Evolutionary conservation across 2,888 invertebrate genomes (phyloP), one percentile per base, ranked within the genome.

Genomic region (Hoplodrina blanda): DNA sequence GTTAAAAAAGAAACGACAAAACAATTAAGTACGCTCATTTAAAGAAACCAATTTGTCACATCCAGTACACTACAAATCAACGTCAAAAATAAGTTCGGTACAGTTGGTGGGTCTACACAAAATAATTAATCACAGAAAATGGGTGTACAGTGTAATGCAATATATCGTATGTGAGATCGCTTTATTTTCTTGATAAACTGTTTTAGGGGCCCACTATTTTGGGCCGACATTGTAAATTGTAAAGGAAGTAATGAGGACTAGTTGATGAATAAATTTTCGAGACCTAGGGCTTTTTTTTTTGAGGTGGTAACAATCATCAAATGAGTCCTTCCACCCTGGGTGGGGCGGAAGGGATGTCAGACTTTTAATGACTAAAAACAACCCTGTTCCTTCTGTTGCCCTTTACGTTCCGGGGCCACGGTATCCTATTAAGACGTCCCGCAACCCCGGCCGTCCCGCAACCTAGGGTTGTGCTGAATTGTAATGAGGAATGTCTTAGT

Each of bases 141-240:
- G 66, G 57, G 54, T 54, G 59, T 69, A 67, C 11, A 63, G 49
- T 57, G 25, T 60, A 70, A 1, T 46, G n/a, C 20, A 49, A 67
- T 74, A 71, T 17, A 73, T 68, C 17, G 17, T 57, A 49, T n/a
- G 66, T 54, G 53, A 60, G 69, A 73, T 49, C 62, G 53, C 62
- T 83, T 76, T 83, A 78, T 83, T 77, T 72, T 59, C 72, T 70
- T 76, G 67, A 78, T 72, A 71, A 80, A 76, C 66, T 70, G 78
- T 74, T 83, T 74, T 74, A 46, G 79, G 37, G 19, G 10, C 44
- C 19, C 49, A 57, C 49, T 72, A 68, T 68, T 72, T 72, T 15
- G 56, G 50, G n/a, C n/a, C 57, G 54, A 15, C 54, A 64, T 54
- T 68, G 64, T 83, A 68, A 68, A 67, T 61, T 65, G 50, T 60